Percentiles rank a stretch among this genome's conserved stretches.
Conservation (phyloP, 2,888 invertebrate species). For the Frankliniella intonsa region DNA sequence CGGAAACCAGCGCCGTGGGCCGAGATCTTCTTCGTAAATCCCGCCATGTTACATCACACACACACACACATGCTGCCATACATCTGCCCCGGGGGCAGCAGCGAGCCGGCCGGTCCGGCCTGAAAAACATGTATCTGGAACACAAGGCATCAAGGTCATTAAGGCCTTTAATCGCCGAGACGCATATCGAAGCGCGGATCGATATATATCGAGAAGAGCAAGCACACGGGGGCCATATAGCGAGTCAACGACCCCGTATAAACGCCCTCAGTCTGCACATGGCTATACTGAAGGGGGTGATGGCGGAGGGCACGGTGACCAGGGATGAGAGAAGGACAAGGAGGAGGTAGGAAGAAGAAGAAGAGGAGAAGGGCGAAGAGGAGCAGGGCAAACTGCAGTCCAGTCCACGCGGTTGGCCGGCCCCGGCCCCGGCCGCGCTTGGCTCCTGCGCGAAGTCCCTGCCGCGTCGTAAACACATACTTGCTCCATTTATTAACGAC, state of each 20-base stretch:
- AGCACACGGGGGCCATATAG: not conserved
- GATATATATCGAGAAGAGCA: not conserved
- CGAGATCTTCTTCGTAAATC: no score
- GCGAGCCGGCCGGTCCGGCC: no score
- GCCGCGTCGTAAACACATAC: constrained; percentile 23
- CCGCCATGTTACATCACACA: no score
- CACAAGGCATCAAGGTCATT: not conserved
- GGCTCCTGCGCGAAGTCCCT: not conserved
- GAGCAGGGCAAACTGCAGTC: not conserved
- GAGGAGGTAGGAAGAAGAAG: not conserved
- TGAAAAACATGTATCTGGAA: not conserved
- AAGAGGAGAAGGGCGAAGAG: not conserved
- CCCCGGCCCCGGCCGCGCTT: not conserved
- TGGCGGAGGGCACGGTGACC: no score
- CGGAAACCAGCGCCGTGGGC: no score
- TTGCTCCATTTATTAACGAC: constrained; percentile 16
- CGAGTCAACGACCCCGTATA: no score
- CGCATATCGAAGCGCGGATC: not conserved
- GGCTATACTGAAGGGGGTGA: no score
- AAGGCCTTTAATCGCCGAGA: not conserved
- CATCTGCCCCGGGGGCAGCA: no score
- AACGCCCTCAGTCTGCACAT: no score
- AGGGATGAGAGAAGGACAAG: not conserved
- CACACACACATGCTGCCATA: no score
- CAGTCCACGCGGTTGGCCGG: not conserved